These are phyloP conservation scores for Semicossyphus pulcher DNA, from an alignment of 2,113 vertebrate species.

Conservation along the genomic window DNA sequence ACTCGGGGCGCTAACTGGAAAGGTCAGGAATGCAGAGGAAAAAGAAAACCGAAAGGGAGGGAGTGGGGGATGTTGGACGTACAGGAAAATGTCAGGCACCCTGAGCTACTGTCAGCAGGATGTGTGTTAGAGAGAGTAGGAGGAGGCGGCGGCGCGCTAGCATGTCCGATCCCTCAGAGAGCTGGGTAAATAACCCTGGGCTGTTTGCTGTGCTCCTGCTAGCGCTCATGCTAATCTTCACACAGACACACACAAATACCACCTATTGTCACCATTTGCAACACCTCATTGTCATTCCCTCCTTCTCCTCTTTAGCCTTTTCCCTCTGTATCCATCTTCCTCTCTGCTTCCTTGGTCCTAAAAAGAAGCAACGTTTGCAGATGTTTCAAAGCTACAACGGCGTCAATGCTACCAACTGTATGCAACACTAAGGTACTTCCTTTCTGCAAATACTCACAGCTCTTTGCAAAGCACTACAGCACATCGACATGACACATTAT, in stretches of 20 bases:
- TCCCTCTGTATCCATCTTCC: conserved; percentile 5
- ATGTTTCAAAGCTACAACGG: conserved; percentile 29
- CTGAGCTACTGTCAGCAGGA: conserved; percentile 38
- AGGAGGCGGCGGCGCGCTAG: background rate
- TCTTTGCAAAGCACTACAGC: background rate
- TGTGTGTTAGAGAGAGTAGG: background rate
- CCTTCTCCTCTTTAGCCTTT: background rate
- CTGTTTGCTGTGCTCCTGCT: conserved; percentile 36
- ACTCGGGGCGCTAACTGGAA: conserved; percentile 14
- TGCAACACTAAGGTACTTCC: background rate
- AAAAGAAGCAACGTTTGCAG: conserved; percentile 3
- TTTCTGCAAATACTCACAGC: background rate
- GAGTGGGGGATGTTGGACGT: background rate
- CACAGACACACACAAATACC: background rate
- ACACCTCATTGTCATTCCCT: conserved; percentile 38
- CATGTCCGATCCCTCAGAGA: conserved; percentile 40
- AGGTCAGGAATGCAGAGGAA: conserved; percentile 47
- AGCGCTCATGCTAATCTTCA: conserved; percentile 28
- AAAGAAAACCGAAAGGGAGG: background rate
- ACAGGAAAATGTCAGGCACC: conserved; percentile 52
- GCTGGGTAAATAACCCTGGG: conserved; percentile 58
- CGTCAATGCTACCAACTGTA: background rate
- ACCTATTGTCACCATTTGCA: conserved; percentile 16
- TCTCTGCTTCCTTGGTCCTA: background rate
- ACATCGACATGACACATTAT: background rate